A percentile compares a stretch with the other conserved stretches of the same genome.
Evolutionary conservation across 2,888 invertebrate genomes (phyloP).

Genomic region (Hedychridium roseum): DNA sequence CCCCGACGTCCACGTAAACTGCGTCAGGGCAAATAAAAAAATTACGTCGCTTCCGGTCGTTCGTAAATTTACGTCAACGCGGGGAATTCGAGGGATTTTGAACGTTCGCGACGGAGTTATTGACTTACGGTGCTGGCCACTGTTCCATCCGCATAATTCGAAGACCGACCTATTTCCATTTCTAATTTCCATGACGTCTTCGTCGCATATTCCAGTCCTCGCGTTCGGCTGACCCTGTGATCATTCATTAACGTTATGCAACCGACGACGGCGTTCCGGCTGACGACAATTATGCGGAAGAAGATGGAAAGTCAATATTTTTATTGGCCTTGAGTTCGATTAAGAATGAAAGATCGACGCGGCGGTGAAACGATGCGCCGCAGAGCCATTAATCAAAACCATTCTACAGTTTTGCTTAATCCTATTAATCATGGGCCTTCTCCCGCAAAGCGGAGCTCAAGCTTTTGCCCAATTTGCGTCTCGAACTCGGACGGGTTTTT

Average conservation of each 20-base stretch:
- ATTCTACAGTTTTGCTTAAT: too few species aligned
- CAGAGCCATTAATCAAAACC: too few species aligned
- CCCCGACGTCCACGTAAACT: conserved; percentile 78
- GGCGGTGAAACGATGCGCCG: too few species aligned
- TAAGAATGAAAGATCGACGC: too few species aligned
- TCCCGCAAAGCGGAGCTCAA: too few species aligned
- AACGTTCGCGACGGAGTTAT: neutral
- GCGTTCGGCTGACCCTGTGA: conserved; percentile 83
- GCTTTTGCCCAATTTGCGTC: too few species aligned
- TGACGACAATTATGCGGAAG: too few species aligned
- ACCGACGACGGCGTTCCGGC: conserved; percentile 12
- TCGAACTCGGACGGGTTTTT: too few species aligned
- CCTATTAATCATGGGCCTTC: too few species aligned
- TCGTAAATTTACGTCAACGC: neutral
- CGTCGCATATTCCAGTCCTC: conserved; percentile 79
- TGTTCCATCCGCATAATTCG: conserved; percentile 81
- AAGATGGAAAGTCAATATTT: too few species aligned
- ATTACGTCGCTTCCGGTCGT: conserved; percentile 1
- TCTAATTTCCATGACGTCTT: conserved; percentile 68
- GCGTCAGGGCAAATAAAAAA: conserved; percentile 42
- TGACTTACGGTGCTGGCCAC: conserved; percentile 80
- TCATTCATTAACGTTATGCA: conserved; percentile 23
- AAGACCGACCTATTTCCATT: conserved; percentile 61
- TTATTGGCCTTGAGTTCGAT: too few species aligned
- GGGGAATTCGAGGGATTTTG: neutral